Conservation (phyloP, 1,140 invertebrate species). For the Helicoverpa zea region DNA sequence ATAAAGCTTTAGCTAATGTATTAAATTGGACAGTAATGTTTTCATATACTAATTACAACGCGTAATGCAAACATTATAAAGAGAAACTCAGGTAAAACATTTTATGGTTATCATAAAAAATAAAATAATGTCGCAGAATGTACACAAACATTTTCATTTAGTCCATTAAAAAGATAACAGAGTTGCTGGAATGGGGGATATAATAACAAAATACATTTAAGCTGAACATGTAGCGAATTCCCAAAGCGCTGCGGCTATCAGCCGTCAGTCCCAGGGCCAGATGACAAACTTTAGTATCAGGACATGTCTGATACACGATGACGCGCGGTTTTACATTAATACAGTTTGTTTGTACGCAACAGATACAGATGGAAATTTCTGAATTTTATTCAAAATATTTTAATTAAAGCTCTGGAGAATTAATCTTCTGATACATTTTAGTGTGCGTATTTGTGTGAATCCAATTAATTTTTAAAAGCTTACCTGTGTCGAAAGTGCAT, state of each 20-base stretch:
- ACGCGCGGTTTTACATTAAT: slow-evolving; percentile 42
- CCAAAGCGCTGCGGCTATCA: slow-evolving; percentile 42
- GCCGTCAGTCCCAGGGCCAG: slow-evolving; percentile 31
- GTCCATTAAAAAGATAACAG: slow-evolving; percentile 21
- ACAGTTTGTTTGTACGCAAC: background rate
- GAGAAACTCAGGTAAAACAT: slow-evolving; percentile 1
- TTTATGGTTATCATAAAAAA: background rate
- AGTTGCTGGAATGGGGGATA: background rate
- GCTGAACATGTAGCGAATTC: slow-evolving; percentile 28
- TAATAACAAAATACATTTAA: slow-evolving; percentile 43
- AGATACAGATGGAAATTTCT: background rate
- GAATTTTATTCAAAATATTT: background rate
- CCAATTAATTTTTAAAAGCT: too few relatives aligned
- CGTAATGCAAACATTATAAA: slow-evolving; percentile 9
- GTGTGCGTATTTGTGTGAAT: too few relatives aligned
- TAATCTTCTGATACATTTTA: background rate
- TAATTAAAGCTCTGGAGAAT: background rate
- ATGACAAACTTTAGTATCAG: slow-evolving; percentile 53
- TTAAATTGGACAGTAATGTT: background rate
- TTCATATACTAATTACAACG: slow-evolving; percentile 1
- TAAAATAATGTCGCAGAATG: background rate
- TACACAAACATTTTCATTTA: background rate
- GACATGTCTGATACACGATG: slow-evolving; percentile 48
- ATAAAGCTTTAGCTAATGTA: background rate
- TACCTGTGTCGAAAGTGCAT: too few relatives aligned